Conservation (phyloP, 2,888 invertebrate species). For the Rhagophthalmus giganteus region DNA sequence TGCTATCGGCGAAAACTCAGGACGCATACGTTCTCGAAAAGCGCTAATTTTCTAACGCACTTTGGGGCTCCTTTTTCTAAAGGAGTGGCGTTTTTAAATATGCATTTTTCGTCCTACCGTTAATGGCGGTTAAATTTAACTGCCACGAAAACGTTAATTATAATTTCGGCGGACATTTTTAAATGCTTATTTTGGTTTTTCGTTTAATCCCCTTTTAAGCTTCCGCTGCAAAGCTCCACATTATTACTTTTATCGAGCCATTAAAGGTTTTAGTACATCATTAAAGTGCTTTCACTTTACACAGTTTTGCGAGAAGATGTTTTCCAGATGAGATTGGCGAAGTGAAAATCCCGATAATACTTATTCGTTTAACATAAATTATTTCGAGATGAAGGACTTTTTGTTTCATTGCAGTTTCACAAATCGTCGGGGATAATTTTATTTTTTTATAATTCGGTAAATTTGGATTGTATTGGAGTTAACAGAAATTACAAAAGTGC, state of each 20-base stretch:
- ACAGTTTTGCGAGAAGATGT: constrained; percentile 16
- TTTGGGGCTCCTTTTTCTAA: not conserved
- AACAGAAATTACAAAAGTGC: no score
- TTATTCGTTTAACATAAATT: constrained; percentile 22
- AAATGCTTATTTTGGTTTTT: no score
- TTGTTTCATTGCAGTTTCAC: no score
- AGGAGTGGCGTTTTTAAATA: not conserved
- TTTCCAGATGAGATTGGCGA: constrained; percentile 16
- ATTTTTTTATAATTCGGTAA: no score
- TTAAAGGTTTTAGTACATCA: constrained; percentile 22
- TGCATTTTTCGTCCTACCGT: no score
- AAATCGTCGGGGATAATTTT: no score
- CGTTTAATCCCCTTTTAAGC: constrained; percentile 10
- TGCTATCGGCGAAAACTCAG: not conserved
- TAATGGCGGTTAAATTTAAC: not conserved
- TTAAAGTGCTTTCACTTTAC: constrained; percentile 23
- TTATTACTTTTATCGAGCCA: constrained; percentile 21
- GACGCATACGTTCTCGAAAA: not conserved
- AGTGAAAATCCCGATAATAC: constrained; percentile 19
- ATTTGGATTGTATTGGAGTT: no score
- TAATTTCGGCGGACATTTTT: not conserved
- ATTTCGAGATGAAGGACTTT: constrained; percentile 7
- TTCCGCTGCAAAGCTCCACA: constrained; percentile 10
- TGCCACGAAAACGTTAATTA: not conserved
- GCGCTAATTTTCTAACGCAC: not conserved